Percentiles rank a stretch among this genome's conserved stretches.
Conservation (phyloP, 2,797 vertebrate genomes). For the Phyllotis vaccarum region DNA sequence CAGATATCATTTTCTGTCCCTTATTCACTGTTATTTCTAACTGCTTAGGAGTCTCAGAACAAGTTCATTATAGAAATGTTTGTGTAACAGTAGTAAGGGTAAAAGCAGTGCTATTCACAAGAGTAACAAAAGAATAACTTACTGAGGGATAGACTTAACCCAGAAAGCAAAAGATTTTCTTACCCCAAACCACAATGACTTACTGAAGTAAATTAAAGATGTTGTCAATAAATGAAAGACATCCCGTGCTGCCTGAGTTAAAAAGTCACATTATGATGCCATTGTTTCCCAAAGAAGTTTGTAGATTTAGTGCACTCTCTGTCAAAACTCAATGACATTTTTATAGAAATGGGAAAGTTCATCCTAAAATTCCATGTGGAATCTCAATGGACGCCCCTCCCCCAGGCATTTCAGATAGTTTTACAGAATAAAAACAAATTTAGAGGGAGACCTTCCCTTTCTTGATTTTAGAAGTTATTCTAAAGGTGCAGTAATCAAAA, state of each 20-base stretch:
- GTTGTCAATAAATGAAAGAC: neutral
- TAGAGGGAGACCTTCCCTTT: neutral
- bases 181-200: neutral
- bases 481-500: neutral
- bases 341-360: neutral
- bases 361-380: neutral
- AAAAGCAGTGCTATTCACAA: neutral
- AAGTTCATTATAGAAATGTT: neutral
- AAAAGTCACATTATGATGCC: neutral
- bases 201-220: slow-evolving; percentile 39
- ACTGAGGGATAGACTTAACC: slow-evolving; percentile 10
- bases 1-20: neutral
- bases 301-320: neutral
- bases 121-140: slow-evolving; percentile 27
- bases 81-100: neutral
- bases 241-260: neutral
- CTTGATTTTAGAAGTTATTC: slow-evolving; percentile 14
- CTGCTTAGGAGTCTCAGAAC: neutral
- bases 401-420: neutral
- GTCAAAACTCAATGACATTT: neutral
- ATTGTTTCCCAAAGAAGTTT: neutral
- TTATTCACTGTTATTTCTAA: neutral
- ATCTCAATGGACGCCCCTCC: neutral
- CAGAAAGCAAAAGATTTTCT: neutral
- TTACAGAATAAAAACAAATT: slow-evolving; percentile 15